Percentiles rank a stretch among this genome's conserved stretches.
Evolutionary conservation across 2,113 vertebrate genomes (phyloP).

Genomic region (Aythya baeri): DNA sequence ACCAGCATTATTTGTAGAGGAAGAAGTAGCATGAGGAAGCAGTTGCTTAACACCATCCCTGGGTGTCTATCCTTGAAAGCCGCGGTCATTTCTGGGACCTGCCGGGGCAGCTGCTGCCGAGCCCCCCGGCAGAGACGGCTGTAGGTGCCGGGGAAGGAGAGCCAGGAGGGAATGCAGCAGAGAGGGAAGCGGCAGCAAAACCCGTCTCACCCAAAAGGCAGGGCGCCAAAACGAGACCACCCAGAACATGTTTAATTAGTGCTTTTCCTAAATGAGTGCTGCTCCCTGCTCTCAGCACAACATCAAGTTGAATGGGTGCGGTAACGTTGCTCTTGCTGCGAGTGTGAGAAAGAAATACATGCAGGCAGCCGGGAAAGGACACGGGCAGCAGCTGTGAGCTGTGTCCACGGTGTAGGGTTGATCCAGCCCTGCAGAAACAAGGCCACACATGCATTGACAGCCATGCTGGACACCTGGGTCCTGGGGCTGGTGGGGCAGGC

Average conservation of each 20-base stretch:
- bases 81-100: neutral
- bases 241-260: constrained; percentile 37
- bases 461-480: neutral
- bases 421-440: neutral
- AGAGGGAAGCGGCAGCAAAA: neutral
- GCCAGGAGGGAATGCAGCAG: constrained; percentile 9
- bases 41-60: neutral
- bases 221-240: constrained; percentile 9
- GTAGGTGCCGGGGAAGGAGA: neutral
- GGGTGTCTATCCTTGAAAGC: neutral
- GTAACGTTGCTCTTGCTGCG: neutral
- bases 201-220: constrained; percentile 9
- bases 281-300: neutral
- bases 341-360: neutral
- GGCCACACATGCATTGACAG: fast-evolving
- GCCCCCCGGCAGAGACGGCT: neutral
- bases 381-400: fast-evolving
- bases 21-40: neutral
- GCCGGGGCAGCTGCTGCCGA: fast-evolving
- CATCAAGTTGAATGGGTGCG: neutral
- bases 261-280: constrained; percentile 14
- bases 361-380: neutral
- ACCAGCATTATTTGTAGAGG: neutral
- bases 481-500: neutral
- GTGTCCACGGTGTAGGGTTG: neutral